A percentile compares a stretch with the other conserved stretches of the same genome.
Conservation (phyloP, 2,888 invertebrate species). For the Rhodophaea formosa region DNA sequence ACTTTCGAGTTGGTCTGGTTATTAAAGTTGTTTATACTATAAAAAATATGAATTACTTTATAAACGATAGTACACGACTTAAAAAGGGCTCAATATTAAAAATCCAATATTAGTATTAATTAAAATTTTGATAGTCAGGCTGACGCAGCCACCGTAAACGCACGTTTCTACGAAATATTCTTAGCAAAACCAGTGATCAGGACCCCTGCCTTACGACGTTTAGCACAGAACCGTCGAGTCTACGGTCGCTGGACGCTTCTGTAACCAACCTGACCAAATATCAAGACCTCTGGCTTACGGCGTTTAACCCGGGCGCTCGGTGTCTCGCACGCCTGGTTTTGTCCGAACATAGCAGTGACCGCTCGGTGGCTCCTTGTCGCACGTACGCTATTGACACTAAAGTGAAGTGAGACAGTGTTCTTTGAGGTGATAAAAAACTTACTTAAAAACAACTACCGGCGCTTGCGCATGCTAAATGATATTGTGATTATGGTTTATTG, state of each 20-base stretch:
- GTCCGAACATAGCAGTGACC: not conserved
- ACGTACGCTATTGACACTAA: constrained; percentile 6
- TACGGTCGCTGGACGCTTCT: constrained; percentile 2
- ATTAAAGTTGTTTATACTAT: no score
- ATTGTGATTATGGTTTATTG: no score
- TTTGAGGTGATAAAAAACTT: not conserved
- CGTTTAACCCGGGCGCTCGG: constrained; percentile 7
- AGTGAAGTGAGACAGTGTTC: constrained; percentile 8
- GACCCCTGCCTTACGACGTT: constrained; percentile 11
- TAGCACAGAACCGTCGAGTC: not conserved
- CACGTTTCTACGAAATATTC: not conserved
- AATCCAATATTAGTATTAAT: no score
- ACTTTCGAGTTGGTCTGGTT: no score
- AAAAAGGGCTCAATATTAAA: no score
- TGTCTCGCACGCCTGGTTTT: constrained; percentile 4
- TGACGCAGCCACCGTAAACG: constrained; percentile 4
- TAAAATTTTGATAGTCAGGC: no score
- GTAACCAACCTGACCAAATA: not conserved
- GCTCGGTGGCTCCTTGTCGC: constrained; percentile 7
- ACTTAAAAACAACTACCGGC: not conserved
- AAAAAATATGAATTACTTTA: no score
- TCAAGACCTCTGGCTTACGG: constrained; percentile 3
- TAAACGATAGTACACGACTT: no score
- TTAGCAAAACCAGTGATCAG: not conserved
- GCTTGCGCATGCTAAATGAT: not conserved